These are phyloP conservation scores for Drosophila truncata DNA, from an alignment of 1,140 invertebrate genomes.

Conservation along the genomic window DNA sequence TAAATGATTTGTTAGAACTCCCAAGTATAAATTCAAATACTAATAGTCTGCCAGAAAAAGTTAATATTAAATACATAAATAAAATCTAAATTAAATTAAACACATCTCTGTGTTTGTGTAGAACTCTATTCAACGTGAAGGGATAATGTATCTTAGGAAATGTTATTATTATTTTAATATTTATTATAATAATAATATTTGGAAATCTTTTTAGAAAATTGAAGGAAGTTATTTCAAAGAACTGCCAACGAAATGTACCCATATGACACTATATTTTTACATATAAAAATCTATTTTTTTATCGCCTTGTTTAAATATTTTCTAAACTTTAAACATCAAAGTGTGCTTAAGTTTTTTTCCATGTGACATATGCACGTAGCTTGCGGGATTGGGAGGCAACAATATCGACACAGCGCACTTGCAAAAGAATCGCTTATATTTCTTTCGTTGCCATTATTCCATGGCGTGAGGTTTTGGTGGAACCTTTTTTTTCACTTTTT, in stretches of 20 bases:
- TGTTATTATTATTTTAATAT: too few relatives aligned
- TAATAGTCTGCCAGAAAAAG: too few relatives aligned
- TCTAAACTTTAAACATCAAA: not conserved
- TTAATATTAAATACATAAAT: too few relatives aligned
- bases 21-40: too few relatives aligned
- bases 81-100: too few relatives aligned
- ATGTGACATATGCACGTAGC: constrained; percentile 26
- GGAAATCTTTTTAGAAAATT: too few relatives aligned
- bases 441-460: constrained; percentile 28
- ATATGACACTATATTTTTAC: not conserved
- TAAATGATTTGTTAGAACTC: too few relatives aligned
- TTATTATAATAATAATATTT: too few relatives aligned
- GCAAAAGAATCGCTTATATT: constrained; percentile 42
- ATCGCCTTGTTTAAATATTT: not conserved
- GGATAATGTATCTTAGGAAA: too few relatives aligned
- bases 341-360: not conserved
- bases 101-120: too few relatives aligned
- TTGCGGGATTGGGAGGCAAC: constrained; percentile 24
- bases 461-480: constrained; percentile 34
- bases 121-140: too few relatives aligned
- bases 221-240: too few relatives aligned
- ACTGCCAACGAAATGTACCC: not conserved
- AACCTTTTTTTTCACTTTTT: constrained; percentile 22
- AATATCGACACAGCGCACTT: constrained; percentile 48
- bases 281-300: not conserved